Evolutionary conservation across 2,113 vertebrate species (phyloP).

Genomic region (Rhinoptilus africanus): DNA sequence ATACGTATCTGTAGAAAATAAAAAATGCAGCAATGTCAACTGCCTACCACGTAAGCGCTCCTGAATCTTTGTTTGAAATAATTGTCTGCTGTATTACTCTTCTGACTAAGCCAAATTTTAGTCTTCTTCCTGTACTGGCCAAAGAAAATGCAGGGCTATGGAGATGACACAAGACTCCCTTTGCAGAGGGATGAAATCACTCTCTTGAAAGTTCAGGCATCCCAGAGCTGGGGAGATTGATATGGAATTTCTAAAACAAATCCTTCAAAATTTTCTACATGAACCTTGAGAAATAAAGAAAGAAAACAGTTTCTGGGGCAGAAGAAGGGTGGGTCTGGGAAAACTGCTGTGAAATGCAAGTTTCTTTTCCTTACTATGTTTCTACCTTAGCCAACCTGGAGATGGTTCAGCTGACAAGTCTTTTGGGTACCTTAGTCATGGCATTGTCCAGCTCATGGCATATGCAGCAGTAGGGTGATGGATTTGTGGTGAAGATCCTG

Average conservation of each 20-base stretch:
- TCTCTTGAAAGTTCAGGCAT: neutral
- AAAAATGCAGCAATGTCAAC: neutral
- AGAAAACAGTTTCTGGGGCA: neutral
- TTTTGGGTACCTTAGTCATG: neutral
- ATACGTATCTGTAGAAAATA: neutral
- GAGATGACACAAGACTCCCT: neutral
- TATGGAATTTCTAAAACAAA: neutral
- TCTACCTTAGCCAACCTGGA: neutral
- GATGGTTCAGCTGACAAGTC: neutral
- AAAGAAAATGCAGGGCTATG: neutral
- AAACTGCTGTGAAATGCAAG: neutral
- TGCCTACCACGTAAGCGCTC: neutral
- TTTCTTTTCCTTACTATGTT: neutral
- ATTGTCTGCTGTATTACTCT: neutral
- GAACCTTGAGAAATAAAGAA: neutral
- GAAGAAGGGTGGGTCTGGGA: neutral
- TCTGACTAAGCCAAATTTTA: neutral
- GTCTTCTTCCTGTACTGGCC: neutral
- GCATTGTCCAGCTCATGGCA: neutral
- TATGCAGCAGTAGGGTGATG: neutral
- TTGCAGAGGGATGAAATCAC: neutral
- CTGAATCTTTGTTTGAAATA: neutral
- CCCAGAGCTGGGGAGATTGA: fast-evolving
- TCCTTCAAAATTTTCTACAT: neutral
- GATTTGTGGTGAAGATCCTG: neutral